Percentiles rank a stretch among this genome's conserved stretches.
Evolutionary conservation across 1,140 invertebrate species (phyloP).

Genomic region (Halotydeus destructor): DNA sequence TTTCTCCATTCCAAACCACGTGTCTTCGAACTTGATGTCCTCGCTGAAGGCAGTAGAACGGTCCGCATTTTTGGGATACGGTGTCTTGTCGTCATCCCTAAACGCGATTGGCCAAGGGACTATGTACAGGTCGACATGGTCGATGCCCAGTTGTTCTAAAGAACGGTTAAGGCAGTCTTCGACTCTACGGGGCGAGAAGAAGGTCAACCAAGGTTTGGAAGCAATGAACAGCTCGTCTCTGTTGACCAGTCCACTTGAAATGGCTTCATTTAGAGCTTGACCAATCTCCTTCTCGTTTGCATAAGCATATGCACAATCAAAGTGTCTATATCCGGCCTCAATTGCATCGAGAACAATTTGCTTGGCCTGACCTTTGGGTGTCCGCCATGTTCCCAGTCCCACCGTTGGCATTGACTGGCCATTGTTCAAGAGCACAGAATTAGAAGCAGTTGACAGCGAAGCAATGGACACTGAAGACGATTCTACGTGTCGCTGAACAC

Average conservation of each 20-base stretch:
- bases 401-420: conserved; percentile 32
- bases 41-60: conserved; percentile 30
- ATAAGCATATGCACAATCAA: conserved; percentile 59
- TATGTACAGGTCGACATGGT: conserved; percentile 16
- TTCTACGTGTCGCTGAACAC: no score
- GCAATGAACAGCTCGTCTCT: conserved; percentile 60
- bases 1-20: conserved; percentile 69
- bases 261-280: background rate
- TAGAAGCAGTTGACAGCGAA: no score
- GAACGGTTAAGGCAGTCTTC: conserved; percentile 30
- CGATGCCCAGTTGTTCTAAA: conserved; percentile 34
- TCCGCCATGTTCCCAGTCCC: conserved; percentile 53
- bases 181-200: conserved; percentile 38
- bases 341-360: conserved; percentile 38
- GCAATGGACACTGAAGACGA: no score
- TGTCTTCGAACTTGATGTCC: conserved; percentile 59
- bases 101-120: conserved; percentile 16
- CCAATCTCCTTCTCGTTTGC: conserved; percentile 44
- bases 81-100: conserved; percentile 26
- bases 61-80: conserved; percentile 26
- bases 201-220: conserved; percentile 43
- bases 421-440: no score
- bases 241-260: conserved; percentile 27
- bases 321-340: conserved; percentile 44
- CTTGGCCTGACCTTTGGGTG: conserved; percentile 19